Base-by-base conservation (phyloP, 1,140 invertebrate species). In the Helicoverpa zea region DNA sequence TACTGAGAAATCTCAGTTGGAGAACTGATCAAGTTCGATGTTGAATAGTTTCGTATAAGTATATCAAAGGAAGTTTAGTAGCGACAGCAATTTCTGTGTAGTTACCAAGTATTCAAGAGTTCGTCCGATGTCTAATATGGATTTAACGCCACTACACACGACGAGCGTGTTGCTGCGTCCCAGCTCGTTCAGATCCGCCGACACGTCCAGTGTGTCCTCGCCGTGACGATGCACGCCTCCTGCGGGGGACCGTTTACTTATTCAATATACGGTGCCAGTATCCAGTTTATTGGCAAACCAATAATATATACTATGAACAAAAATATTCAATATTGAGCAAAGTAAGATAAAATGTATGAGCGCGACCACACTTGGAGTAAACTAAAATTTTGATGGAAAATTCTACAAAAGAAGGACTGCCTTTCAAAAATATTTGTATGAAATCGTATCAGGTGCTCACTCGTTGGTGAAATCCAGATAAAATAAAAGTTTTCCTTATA, bases 121-220 rank as follows among this genome's bases (percentile, higher is more conserved):
- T 88, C 97, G 97, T 1, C 96, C 97, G 88, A 99, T 99, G 91
- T 99, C 99, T 43, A 99, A 95, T 87, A 99, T 99, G 51, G 99
- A 99, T 95, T 99, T 99, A 52, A 99, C 97, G 14, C 99, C 99
- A 87, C 98, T 98, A 82, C 98, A 99, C 1, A 99, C 97, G 12
- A 99, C 98, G 77, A 98, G 96, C 1, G 99, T 97, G 9, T 97
- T 97, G 80, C 97, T 99, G 68, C 97, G 95, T 7, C 98, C 97
- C 29, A 99, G 95, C 94, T 99, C 99, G 11, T 96, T 97, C 16
- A 99, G 96, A 95, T 99, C 99, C 9, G 99, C 98, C 84, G 99
- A 99, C 10, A 99, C 96, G 94, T 99, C 99, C 91, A 99, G 96
- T 73, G 97, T 98, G 13, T 92, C 93, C 89, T 99, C 97, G 1